phyloP scores from a whole-genome alignment of 2,113 vertebrate species.

The Chloropsis hardwickii region DNA sequence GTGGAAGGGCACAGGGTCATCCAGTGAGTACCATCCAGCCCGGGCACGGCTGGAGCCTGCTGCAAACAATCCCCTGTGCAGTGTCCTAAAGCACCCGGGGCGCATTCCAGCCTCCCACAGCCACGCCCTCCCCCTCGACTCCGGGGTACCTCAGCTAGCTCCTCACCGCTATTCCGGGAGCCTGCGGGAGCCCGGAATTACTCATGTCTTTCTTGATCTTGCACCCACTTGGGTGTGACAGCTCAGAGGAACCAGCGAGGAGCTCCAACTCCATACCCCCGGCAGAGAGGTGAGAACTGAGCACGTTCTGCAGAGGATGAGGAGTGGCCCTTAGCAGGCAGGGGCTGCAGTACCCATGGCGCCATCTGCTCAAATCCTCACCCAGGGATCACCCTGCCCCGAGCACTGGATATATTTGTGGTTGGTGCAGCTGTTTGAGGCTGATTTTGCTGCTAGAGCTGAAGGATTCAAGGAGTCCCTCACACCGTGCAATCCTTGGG shows the following conservation, averaged over 20 bases:
- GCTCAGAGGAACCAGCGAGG: background rate
- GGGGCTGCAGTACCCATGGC: background rate
- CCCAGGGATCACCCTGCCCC: background rate
- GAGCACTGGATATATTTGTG: background rate
- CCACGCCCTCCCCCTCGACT: background rate
- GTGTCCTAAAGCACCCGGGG: rapidly evolving
- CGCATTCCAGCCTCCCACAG: background rate
- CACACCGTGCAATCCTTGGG: rapidly evolving
- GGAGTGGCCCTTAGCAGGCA: background rate
- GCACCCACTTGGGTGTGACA: background rate
- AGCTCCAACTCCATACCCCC: background rate
- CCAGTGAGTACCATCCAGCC: background rate
- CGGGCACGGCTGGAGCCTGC: rapidly evolving
- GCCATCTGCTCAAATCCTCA: background rate
- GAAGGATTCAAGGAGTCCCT: background rate
- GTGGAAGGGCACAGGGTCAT: background rate
- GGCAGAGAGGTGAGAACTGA: background rate
- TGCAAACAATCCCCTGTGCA: rapidly evolving
- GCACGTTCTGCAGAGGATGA: background rate
- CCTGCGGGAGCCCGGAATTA: background rate
- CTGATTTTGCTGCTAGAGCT: background rate
- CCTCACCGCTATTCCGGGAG: background rate
- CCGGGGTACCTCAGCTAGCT: background rate
- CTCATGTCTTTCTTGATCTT: background rate
- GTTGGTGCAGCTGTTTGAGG: background rate